Conservation (phyloP, 1,140 invertebrate species). For the Meteorus sp. region DNA sequence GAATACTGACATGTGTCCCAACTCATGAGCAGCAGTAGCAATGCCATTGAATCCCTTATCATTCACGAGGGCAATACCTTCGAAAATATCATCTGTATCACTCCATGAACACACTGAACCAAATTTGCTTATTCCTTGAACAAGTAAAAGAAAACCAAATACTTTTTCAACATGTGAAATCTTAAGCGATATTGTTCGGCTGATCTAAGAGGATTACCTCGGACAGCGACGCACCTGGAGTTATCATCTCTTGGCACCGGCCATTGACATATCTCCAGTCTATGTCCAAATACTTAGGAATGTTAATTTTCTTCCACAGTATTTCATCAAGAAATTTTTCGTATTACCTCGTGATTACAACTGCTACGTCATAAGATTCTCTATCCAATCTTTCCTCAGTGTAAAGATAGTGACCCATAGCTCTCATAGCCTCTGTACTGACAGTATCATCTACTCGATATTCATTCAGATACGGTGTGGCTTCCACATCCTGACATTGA, state of each 20-base stretch:
- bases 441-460: constrained; percentile 12
- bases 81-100: constrained; percentile 1
- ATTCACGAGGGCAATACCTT: constrained; percentile 20
- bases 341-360: constrained; percentile 22
- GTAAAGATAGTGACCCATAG: constrained; percentile 22
- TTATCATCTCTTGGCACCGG: neutral
- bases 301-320: no score
- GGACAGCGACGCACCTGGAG: constrained; percentile 1
- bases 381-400: constrained; percentile 19
- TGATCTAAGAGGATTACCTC: constrained; percentile 16
- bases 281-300: no score
- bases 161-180: neutral
- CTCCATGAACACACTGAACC: constrained; percentile 22
- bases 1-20: constrained; percentile 23
- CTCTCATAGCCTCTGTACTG: constrained; percentile 9
- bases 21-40: constrained; percentile 27
- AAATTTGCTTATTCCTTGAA: constrained; percentile 25
- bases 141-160: no score
- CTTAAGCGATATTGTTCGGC: no score
- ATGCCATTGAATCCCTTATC: constrained; percentile 28
- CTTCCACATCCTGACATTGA: constrained; percentile 20
- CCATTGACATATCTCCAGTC: constrained; percentile 21
- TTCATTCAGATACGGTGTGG: constrained; percentile 27
- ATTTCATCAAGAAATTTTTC: neutral
- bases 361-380: constrained; percentile 19